These are phyloP conservation scores for Furnarius figulus DNA, from an alignment of 2,113 vertebrate species.

Conservation along the genomic window DNA sequence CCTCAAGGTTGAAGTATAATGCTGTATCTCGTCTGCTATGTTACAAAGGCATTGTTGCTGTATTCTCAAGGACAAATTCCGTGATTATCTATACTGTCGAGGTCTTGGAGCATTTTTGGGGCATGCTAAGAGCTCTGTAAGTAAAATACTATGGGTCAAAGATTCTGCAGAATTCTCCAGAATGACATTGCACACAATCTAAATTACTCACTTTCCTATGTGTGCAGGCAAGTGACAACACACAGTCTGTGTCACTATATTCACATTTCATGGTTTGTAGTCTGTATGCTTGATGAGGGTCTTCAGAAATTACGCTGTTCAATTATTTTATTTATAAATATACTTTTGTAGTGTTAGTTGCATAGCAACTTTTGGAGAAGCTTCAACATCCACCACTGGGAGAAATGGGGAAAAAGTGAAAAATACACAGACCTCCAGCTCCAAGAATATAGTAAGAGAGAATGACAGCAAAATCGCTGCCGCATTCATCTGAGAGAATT, in stretches of 20 bases:
- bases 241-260: not conserved
- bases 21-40: not conserved
- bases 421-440: not conserved
- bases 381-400: not conserved
- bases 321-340: not conserved
- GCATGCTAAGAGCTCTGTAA: not conserved
- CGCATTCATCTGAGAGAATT: not conserved
- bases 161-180: not conserved
- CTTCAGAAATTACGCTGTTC: not conserved
- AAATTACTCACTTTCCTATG: not conserved
- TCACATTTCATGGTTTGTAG: not conserved
- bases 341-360: not conserved
- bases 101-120: not conserved
- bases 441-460: not conserved
- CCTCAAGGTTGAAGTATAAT: not conserved
- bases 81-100: not conserved
- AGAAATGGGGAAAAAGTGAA: not conserved
- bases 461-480: not conserved
- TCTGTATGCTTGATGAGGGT: not conserved
- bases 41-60: not conserved
- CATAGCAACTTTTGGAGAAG: not conserved
- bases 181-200: not conserved
- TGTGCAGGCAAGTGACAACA: not conserved
- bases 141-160: not conserved
- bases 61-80: constrained; percentile 2